A percentile compares a stretch with the other conserved stretches of the same genome.
phyloP scores from a whole-genome alignment of 1,140 invertebrate species.

The Cotesia typhae region DNA sequence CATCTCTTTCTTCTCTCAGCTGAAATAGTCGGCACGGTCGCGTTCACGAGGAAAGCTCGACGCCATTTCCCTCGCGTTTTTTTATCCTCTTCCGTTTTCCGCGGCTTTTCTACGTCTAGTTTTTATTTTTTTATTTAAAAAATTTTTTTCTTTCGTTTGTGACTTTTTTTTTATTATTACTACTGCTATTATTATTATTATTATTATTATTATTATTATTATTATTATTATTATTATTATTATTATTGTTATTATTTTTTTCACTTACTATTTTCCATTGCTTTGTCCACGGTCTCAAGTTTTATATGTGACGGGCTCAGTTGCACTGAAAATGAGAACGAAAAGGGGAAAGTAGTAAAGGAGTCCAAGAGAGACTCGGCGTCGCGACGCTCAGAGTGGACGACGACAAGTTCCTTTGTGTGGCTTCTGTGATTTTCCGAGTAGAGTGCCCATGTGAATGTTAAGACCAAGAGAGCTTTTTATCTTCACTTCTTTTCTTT shows the following conservation, averaged over 20 bases:
- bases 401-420: slow-evolving; percentile 23
- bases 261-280: slow-evolving; percentile 9
- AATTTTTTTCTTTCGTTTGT: neutral
- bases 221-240: neutral
- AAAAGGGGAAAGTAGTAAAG: neutral
- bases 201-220: no score
- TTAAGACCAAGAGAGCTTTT: neutral
- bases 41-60: slow-evolving; percentile 31
- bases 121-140: slow-evolving; percentile 11
- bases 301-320: slow-evolving; percentile 8
- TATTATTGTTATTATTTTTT: slow-evolving; percentile 1
- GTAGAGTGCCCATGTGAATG: slow-evolving; percentile 23
- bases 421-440: slow-evolving; percentile 32
- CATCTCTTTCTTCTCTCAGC: slow-evolving; percentile 18
- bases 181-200: neutral
- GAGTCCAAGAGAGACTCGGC: slow-evolving; percentile 20
- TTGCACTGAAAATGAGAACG: neutral
- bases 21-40: slow-evolving; percentile 25
- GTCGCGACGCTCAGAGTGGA: slow-evolving; percentile 24
- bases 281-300: slow-evolving; percentile 16
- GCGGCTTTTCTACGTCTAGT: slow-evolving; percentile 22
- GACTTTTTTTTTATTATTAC: neutral
- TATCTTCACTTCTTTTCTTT: neutral
- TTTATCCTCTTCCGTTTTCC: slow-evolving; percentile 20
- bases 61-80: slow-evolving; percentile 27